A percentile compares a stretch with the other conserved stretches of the same genome.
Evolutionary conservation across 2,888 invertebrate genomes (phyloP).

Genomic region (Hybos culiciformis): DNA sequence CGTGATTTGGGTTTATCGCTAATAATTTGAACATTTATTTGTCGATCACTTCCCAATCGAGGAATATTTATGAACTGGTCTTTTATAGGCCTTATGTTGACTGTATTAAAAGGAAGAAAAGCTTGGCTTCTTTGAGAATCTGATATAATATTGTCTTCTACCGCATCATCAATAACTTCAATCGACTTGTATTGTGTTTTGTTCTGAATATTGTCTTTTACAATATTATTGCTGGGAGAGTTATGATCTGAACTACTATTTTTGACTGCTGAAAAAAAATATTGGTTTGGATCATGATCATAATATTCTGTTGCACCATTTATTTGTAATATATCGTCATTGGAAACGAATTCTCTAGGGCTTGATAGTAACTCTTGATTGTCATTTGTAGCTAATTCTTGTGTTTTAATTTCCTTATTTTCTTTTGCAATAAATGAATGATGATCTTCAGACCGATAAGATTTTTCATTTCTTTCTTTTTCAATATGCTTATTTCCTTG

Average conservation of each 20-base stretch:
- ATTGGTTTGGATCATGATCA: conserved; percentile 2
- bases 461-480: conserved; percentile 16
- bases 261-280: no score
- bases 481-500: conserved; percentile 20
- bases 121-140: conserved; percentile 25
- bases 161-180: conserved; percentile 37
- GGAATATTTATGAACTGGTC: conserved; percentile 8
- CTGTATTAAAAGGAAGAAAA: no score
- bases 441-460: no score
- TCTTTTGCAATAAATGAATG: neutral
- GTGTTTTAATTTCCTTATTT: conserved; percentile 17
- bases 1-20: conserved; percentile 14
- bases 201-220: no score
- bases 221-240: no score
- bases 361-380: conserved; percentile 37
- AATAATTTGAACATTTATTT: conserved; percentile 27
- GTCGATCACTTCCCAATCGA: conserved; percentile 15
- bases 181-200: no score
- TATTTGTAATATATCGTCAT: conserved; percentile 49
- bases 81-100: no score
- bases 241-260: no score
- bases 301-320: conserved; percentile 37
- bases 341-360: conserved; percentile 45
- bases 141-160: conserved; percentile 37
- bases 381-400: conserved; percentile 20